phyloP scores from a whole-genome alignment of 2,888 invertebrate species.

The Andrena fulva region DNA sequence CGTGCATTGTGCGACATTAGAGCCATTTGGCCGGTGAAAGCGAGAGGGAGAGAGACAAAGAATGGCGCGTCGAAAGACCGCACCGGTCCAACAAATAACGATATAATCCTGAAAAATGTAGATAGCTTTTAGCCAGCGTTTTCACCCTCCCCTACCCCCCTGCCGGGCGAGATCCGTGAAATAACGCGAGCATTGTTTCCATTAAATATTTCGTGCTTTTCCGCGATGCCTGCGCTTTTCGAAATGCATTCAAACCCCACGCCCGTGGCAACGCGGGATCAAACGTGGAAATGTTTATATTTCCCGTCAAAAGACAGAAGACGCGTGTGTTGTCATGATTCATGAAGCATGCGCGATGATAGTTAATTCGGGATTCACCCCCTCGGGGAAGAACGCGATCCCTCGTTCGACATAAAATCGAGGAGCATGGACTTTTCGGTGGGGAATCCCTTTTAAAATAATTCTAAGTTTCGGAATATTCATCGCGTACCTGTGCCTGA shows the following conservation, averaged over 20 bases:
- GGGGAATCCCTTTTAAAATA: too few species aligned
- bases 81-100: slow-evolving; percentile 41
- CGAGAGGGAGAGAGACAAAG: slow-evolving; percentile 8
- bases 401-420: too few species aligned
- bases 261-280: neutral
- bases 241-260: neutral
- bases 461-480: too few species aligned
- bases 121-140: slow-evolving; percentile 26
- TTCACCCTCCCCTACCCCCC: neutral
- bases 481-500: too few species aligned
- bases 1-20: slow-evolving; percentile 3
- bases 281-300: neutral
- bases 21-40: slow-evolving; percentile 27
- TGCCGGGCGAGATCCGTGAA: slow-evolving; percentile 18
- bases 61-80: slow-evolving; percentile 19
- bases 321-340: too few species aligned
- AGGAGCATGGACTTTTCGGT: too few species aligned
- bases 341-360: too few species aligned
- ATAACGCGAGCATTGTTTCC: slow-evolving; percentile 42
- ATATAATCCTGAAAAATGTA: slow-evolving; percentile 54
- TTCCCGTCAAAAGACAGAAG: too few species aligned
- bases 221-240: neutral
- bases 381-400: too few species aligned
- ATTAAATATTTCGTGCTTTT: slow-evolving; percentile 38
- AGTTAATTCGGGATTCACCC: too few species aligned